phyloP scores from a whole-genome alignment of 1,140 invertebrate species.

The Steinernema feltiae region DNA sequence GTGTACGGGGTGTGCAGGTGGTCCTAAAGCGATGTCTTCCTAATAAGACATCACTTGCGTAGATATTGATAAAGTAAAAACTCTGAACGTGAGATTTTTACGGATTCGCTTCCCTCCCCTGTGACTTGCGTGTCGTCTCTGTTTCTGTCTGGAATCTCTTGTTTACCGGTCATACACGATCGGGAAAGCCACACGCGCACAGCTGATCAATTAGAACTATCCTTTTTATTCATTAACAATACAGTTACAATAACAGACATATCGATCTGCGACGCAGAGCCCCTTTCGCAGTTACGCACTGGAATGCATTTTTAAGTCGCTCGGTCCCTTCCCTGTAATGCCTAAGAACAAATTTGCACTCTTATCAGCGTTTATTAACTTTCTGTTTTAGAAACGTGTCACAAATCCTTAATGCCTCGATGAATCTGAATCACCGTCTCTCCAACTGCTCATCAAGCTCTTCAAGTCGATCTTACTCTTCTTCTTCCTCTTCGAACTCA shows the following conservation, averaged over 20 bases:
- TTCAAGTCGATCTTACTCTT: not conserved
- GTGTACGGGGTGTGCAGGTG: slow-evolving; percentile 5
- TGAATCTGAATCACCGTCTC: slow-evolving; percentile 13
- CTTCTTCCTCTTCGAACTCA: not conserved
- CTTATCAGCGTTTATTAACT: not conserved
- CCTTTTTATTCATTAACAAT: too few species aligned
- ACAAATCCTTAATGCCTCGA: not conserved
- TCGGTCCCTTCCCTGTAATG: not conserved
- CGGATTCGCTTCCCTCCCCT: not conserved
- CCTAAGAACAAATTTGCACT: not conserved
- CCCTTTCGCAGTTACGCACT: too few species aligned
- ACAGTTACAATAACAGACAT: too few species aligned
- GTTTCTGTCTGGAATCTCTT: too few species aligned
- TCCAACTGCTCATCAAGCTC: not conserved
- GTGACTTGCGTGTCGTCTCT: too few species aligned
- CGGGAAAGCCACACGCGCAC: too few species aligned
- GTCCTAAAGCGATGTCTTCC: not conserved
- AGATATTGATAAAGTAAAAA: not conserved
- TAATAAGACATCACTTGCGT: not conserved
- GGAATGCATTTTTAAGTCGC: not conserved
- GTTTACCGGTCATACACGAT: too few species aligned
- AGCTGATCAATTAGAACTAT: too few species aligned
- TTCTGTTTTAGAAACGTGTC: slow-evolving; percentile 3
- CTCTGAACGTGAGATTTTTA: not conserved
- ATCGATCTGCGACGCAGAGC: not conserved